Base-by-base conservation (phyloP, 2,113 vertebrate species). In the Diadophis punctatus region DNA sequence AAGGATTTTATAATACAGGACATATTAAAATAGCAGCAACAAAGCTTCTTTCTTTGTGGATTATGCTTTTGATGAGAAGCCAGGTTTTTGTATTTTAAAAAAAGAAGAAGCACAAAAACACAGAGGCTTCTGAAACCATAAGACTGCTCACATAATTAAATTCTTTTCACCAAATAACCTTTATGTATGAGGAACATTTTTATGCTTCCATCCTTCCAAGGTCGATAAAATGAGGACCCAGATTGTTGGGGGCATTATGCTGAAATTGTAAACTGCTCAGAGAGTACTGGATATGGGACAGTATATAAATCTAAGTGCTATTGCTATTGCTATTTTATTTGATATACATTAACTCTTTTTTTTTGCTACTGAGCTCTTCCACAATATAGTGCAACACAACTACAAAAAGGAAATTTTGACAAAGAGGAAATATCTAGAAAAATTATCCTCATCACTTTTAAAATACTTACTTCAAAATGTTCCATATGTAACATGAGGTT, bases 21-120 rank as follows among this genome's bases (percentile, higher is more conserved):
- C 25, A 25, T 88, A 49, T 88, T 95, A 87, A 92, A 68, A 86
- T 55, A 94, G 23, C 34, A 87, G 8, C 86, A 48, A 12, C 14
- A 56, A 93, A 94, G 8, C 46, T 95, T 91, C 10, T 43, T 93
- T 30, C 48, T 90, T 93, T 92, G 56, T 43, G 94, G 92, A 68
- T 88, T 18, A 1, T 7, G 2, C 39, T 48, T 49, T 88, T 94
- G 3, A 0, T 43, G 30, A 93, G 51, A 86, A 90, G 90, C 16
- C 9, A 30, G 25, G 60, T 93, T 52, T 93, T 91, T 92, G 86
- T 87, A 55, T 91, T 87, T 46, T 12, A 51, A 91, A 91, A 30
- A 55, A 84, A 94, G 84, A 52, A 1, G 30, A 8, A n/a, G 4
- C 63, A 68, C 63, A 68, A 68, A 68, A 68, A n/a, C 12, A n/a